Conservation (phyloP, 2,888 invertebrate species). For the Anoncus sp. region DNA sequence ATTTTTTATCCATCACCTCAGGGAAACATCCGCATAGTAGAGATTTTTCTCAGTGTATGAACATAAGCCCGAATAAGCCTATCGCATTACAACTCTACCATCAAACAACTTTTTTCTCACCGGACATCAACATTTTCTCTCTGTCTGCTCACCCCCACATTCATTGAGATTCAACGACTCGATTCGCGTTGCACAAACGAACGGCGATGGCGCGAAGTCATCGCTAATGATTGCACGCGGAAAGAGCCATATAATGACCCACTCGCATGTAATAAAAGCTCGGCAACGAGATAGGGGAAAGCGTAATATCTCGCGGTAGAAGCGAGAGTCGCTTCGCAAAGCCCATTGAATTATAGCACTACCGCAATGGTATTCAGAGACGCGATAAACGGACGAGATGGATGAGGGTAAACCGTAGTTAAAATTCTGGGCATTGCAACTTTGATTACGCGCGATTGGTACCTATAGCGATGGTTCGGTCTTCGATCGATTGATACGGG, state of each 20-base stretch:
- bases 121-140: not conserved
- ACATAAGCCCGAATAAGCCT: too few relatives aligned
- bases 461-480: not conserved
- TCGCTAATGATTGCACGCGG: not conserved
- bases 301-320: not conserved
- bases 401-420: conserved; percentile 15
- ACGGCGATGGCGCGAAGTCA: not conserved
- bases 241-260: not conserved
- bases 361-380: not conserved
- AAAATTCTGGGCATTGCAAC: not conserved
- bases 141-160: not conserved
- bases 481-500: conserved; percentile 5
- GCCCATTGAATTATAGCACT: conserved; percentile 26
- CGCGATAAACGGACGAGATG: not conserved
- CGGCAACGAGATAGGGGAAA: not conserved
- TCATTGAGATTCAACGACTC: not conserved
- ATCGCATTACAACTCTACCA: too few relatives aligned
- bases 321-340: conserved; percentile 12
- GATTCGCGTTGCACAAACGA: not conserved
- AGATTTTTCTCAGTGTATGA: too few relatives aligned
- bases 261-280: conserved; percentile 12
- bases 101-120: too few relatives aligned
- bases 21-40: too few relatives aligned
- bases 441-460: conserved; percentile 1
- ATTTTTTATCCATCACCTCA: too few relatives aligned